A percentile compares a stretch with the other conserved stretches of the same genome.
Evolutionary conservation across 2,113 vertebrate species (phyloP).

Genomic region (Phaethon lepturus): DNA sequence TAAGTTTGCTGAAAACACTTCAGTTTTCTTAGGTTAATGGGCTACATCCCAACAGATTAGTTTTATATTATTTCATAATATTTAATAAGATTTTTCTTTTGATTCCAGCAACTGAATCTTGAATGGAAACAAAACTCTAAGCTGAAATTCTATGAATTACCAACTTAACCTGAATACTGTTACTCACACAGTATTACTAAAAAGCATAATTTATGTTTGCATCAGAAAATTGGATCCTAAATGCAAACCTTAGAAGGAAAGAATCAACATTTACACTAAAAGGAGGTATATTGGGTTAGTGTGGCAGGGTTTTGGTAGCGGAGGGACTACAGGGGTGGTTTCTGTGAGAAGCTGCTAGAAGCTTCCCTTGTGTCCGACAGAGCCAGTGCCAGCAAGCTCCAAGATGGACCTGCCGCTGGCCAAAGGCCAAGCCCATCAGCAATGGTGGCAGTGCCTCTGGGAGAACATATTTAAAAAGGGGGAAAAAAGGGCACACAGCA

Average conservation of each 20-base stretch:
- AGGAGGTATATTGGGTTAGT: neutral
- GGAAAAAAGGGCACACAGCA: too few species aligned
- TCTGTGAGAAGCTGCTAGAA: too few species aligned
- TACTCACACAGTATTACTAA: neutral
- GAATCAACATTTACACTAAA: neutral
- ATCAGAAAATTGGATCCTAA: neutral
- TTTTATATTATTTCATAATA: neutral
- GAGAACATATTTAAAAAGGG: too few species aligned
- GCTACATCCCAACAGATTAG: neutral
- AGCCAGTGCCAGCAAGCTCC: too few species aligned
- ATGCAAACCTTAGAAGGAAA: neutral
- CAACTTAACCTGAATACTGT: neutral
- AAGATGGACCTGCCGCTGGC: too few species aligned
- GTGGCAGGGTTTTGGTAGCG: too few species aligned
- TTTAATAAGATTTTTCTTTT: neutral
- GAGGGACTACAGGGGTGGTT: too few species aligned
- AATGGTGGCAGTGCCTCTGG: too few species aligned
- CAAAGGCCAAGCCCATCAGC: too few species aligned
- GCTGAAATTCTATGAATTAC: neutral
- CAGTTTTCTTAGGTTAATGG: neutral
- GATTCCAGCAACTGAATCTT: neutral
- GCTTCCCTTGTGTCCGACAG: too few species aligned
- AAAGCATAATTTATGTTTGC: neutral
- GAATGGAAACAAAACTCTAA: neutral
- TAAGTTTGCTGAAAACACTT: neutral